Evolutionary conservation across 1,140 invertebrate species (phyloP), one percentile per base, ranked within the genome.

Genomic region (Drosophila quadrilineata): DNA sequence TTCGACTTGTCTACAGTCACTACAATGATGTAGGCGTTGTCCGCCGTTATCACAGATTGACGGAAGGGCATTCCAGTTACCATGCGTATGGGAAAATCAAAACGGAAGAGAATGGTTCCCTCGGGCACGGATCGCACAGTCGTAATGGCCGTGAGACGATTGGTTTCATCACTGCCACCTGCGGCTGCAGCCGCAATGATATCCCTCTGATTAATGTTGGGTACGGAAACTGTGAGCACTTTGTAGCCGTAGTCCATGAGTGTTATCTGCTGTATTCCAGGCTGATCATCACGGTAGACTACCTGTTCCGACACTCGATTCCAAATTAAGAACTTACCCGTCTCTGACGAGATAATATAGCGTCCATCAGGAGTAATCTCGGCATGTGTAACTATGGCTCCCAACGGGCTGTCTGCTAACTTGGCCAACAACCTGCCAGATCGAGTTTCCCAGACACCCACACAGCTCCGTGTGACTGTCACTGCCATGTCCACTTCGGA

Each of bases 401-500:
- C 97, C 3, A 98, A 91, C 0, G 96, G 95, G 82, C 95, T 97
- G 73, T 98, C 97, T 0, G 97, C 96, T 12, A 99, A 91, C 88
- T 97, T 96, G 3, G 95, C 93, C 38, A 95, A 91, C 6, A 98
- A 90, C 82, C 94, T 94, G 0, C 97, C 97, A 0, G 94, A 94
- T 57, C 94, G 92, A n/a, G 98, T 92, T 88, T 98, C 95, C 98
- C 98, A 99, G 6, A 99, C 93, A 3, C 98, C 98, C 45, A 99
- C 95, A 85, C 96, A 98, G 71, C 96, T 96, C 63, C 98, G 92
- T 0, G 97, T 98, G 2, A 96, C 96, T 0, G 96, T 97, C 0
- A 96, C 95, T 6, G 96, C 97, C 22, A 98, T 89, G 28, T 94
- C 92, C 62, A 93, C 92, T 38, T 94, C 92, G 1, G 94, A 95